Evolutionary conservation across 2,113 vertebrate species (phyloP), one percentile per base, ranked within the genome.

Genomic region (Cephalophus harveyi): DNA sequence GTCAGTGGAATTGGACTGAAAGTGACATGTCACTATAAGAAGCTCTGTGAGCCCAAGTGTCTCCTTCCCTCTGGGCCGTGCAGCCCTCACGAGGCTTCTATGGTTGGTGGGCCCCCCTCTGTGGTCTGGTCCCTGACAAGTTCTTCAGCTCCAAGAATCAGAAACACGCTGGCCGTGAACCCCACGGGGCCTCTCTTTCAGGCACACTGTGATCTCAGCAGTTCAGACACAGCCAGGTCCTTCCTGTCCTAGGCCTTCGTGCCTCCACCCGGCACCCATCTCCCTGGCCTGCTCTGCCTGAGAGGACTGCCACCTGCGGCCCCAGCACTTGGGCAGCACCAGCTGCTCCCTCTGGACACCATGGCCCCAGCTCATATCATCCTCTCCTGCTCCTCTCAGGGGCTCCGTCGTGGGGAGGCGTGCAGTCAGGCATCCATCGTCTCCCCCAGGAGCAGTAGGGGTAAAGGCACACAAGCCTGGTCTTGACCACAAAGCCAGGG

Each of bases 321-420:
- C 25, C 23, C 40, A n/a, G 79, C 90, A 16, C 13, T 43, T 2
- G 0, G 28, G 81, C 48, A 7, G 48, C 27, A 27, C 9, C 25
- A 64, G n/a, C 25, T 8, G 28, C 78, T 30, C 52, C 27, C 23
- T 40, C 76, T 43, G 84, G 62, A n/a, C 50, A 25, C 59, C 74
- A 9, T 3, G 4, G 62, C 40, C 74, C 74, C 5, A 8, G 28
- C 17, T 11, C 11, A 0, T 9, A 16, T 21, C 25, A 7, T 21
- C 40, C 76, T 16, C 48, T 40, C 55, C 16, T 62, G 40, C 28
- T 50, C 16, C 23, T 50, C 19, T 62, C 23, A 36, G 64, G 1
- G 5, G 52, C 59, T 43, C 30, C 11, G 1, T 16, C 67, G 64
- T 71, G 76, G 87, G 19, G 5, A 30, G 76, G 0, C 14, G 1